phyloP scores from a whole-genome alignment of 2,888 invertebrate species.

The Hypomecis punctinalis region DNA sequence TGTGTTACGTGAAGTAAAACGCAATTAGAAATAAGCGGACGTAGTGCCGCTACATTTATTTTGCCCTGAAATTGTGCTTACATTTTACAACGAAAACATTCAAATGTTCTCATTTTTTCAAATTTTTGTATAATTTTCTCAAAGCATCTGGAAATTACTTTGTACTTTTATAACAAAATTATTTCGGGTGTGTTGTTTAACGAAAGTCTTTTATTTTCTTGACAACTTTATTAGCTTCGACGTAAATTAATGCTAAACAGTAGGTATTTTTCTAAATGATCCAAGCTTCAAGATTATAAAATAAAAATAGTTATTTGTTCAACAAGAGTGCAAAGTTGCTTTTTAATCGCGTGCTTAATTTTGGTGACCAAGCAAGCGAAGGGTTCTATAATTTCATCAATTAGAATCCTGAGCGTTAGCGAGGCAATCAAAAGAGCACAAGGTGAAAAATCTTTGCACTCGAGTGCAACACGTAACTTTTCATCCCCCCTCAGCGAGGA shows the following conservation, averaged over 20 bases:
- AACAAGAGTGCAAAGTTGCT: too few species aligned
- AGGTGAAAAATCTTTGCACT: too few species aligned
- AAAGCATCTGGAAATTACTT: conserved; percentile 15
- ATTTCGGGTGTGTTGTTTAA: background rate
- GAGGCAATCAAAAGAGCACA: too few species aligned
- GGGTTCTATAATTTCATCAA: too few species aligned
- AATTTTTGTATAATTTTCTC: conserved; percentile 13
- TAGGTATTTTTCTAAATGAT: background rate
- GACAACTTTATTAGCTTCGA: background rate
- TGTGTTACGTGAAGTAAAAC: conserved; percentile 36
- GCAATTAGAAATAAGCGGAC: conserved; percentile 32
- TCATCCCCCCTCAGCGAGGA: too few species aligned
- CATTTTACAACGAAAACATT: conserved; percentile 17
- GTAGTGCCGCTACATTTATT: conserved; percentile 24
- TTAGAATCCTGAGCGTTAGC: too few species aligned
- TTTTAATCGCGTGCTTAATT: too few species aligned
- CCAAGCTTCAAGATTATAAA: too few species aligned
- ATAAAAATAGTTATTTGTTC: too few species aligned
- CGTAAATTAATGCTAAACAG: too few species aligned
- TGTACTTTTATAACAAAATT: conserved; percentile 2
- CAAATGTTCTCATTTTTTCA: conserved; percentile 9
- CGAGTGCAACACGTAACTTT: too few species aligned
- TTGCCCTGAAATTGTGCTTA: conserved; percentile 16
- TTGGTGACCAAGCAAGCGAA: too few species aligned
- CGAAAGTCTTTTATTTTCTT: background rate